Percentiles rank a stretch among this genome's conserved stretches.
These are phyloP conservation scores for Drosophila lowei DNA, from an alignment of 1,140 invertebrate species.

Conservation along the genomic window DNA sequence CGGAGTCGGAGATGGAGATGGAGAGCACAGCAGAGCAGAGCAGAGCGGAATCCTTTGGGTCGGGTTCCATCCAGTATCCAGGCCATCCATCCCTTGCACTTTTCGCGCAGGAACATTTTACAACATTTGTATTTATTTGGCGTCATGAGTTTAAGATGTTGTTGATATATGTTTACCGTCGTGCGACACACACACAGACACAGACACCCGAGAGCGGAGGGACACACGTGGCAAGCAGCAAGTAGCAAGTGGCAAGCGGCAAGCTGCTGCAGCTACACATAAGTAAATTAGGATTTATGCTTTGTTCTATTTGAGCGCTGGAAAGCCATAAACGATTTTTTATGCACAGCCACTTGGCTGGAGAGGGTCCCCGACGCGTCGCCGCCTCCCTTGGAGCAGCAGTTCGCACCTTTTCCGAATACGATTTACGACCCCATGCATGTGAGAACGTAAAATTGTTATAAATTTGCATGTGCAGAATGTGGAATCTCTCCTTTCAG, in stretches of 20 bases:
- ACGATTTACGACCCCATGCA: constrained; percentile 75
- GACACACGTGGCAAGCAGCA: constrained; percentile 23
- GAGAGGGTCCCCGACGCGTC: constrained; percentile 1
- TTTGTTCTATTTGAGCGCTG: constrained; percentile 82
- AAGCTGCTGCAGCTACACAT: constrained; percentile 65
- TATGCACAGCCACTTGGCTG: constrained; percentile 75
- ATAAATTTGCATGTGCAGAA: constrained; percentile 78
- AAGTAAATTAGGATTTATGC: constrained; percentile 83
- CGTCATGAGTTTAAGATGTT: constrained; percentile 81
- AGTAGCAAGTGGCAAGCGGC: constrained; percentile 38
- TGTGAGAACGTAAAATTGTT: constrained; percentile 81
- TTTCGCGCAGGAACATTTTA: constrained; percentile 65
- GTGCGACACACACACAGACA: constrained; percentile 54
- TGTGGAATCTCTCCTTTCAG: constrained; percentile 5
- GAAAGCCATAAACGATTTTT: constrained; percentile 82
- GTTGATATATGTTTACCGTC: constrained; percentile 75
- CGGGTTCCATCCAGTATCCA: no score
- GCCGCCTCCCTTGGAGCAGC: constrained; percentile 10
- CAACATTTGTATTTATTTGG: constrained; percentile 81
- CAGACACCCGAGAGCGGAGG: background rate
- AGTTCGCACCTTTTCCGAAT: constrained; percentile 70
- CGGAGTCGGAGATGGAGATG: no score
- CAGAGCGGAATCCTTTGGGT: constrained; percentile 2
- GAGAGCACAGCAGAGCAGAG: no score
- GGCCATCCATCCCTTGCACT: constrained; percentile 50